These are phyloP conservation scores for Thermophis baileyi DNA, from an alignment of 2,113 vertebrate genomes.

Conservation along the genomic window DNA sequence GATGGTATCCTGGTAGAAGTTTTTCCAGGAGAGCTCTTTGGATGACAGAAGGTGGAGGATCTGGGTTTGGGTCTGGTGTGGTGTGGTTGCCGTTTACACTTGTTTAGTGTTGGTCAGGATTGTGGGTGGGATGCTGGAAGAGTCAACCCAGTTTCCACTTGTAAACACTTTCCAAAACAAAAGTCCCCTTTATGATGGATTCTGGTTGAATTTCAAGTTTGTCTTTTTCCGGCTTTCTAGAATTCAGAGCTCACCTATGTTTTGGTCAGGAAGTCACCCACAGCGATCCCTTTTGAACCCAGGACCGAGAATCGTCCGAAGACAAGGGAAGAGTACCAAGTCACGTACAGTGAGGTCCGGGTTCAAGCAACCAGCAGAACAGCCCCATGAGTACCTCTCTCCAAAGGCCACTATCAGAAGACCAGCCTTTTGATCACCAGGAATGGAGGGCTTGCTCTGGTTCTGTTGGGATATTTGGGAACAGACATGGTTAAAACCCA, in stretches of 20 bases:
- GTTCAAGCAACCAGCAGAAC: not conserved
- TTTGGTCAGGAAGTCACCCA: not conserved
- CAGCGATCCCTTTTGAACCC: not conserved
- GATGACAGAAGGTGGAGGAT: not conserved
- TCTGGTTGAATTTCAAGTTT: not conserved
- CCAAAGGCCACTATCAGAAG: not conserved
- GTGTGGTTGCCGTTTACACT: not conserved
- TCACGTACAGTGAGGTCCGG: not conserved
- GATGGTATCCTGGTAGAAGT: not conserved
- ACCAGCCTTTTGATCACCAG: not conserved
- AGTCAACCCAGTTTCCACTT: not conserved
- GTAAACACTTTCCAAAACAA: not conserved
- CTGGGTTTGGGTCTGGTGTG: not conserved
- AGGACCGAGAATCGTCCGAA: not conserved
- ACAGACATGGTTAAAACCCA: not conserved
- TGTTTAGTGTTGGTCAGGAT: not conserved
- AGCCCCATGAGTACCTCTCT: not conserved
- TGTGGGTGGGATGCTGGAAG: not conserved
- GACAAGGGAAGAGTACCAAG: not conserved
- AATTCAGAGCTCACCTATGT: not conserved
- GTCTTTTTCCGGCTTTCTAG: not conserved
- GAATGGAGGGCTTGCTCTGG: not conserved
- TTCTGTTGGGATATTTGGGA: not conserved
- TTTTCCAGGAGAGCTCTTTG: not conserved
- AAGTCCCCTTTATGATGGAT: not conserved